Conservation (phyloP, 1,140 invertebrate species). For the Bombus cullumanus region DNA sequence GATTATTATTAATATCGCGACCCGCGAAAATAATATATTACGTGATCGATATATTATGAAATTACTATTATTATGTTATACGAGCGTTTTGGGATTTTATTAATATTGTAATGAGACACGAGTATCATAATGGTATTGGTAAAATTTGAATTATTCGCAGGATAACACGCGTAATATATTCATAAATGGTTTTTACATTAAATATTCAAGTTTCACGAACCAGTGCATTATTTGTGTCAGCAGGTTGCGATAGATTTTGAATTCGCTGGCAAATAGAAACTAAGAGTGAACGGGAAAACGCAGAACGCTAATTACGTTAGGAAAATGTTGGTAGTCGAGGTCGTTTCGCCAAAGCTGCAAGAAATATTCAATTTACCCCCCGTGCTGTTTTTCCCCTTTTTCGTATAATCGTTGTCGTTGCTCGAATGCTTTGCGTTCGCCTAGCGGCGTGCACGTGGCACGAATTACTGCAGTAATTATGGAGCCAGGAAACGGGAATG, state of each 20-base stretch:
- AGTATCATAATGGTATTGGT: too few relatives aligned
- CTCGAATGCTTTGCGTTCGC: not conserved
- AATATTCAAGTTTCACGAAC: not conserved
- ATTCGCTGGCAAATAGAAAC: not conserved
- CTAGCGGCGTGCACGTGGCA: slow-evolving; percentile 25
- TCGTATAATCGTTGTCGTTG: slow-evolving; percentile 25
- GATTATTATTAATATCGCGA: not conserved
- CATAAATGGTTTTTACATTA: not conserved
- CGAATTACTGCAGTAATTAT: slow-evolving; percentile 49
- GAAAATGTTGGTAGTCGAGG: not conserved
- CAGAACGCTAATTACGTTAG: slow-evolving; percentile 7
- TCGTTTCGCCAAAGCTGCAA: not conserved
- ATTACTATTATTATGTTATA: too few relatives aligned
- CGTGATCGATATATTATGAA: too few relatives aligned
- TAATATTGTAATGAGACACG: too few relatives aligned
- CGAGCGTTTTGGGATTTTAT: too few relatives aligned
- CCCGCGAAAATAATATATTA: not conserved
- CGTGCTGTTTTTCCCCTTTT: slow-evolving; percentile 5
- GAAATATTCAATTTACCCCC: slow-evolving; percentile 46
- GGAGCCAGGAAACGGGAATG: not conserved
- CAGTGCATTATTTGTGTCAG: not conserved
- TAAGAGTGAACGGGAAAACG: not conserved
- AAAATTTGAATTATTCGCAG: not conserved
- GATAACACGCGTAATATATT: too few relatives aligned
- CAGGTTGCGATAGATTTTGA: not conserved